Evolutionary conservation across 2,113 vertebrate species (phyloP).

Genomic region (Apteryx owenii): DNA sequence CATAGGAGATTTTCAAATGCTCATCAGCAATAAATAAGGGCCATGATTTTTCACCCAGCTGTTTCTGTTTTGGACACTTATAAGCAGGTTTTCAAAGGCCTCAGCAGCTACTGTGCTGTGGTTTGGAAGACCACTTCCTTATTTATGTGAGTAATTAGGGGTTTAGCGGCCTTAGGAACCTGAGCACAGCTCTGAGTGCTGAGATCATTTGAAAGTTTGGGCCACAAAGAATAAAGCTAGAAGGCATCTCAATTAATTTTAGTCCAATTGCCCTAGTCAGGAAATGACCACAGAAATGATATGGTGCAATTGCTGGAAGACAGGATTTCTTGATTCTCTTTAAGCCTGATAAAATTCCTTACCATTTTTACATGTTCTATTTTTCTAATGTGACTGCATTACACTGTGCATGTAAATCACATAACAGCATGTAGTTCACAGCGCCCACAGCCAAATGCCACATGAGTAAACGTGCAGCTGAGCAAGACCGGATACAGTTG

Average conservation of each 20-base stretch:
- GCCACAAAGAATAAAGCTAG: neutral
- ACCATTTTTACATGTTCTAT: accelerated
- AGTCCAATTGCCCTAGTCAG: accelerated
- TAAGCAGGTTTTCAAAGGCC: neutral
- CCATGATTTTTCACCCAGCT: neutral
- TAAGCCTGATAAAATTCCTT: neutral
- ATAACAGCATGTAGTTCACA: accelerated
- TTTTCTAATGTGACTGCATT: neutral
- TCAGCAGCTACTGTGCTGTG: neutral
- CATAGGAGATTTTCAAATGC: conserved; percentile 12
- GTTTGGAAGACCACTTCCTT: neutral
- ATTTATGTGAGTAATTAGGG: neutral
- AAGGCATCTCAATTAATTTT: neutral
- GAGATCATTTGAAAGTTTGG: neutral
- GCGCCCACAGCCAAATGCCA: neutral
- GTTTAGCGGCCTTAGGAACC: neutral
- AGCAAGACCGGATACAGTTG: neutral
- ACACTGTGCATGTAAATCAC: neutral
- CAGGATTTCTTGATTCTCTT: neutral
- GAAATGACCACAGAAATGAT: neutral
- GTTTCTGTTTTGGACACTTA: neutral
- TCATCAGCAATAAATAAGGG: neutral
- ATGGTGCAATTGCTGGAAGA: neutral
- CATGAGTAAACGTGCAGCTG: neutral
- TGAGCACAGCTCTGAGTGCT: neutral